Percentiles rank a stretch among this genome's conserved stretches.
Conservation (phyloP, 1,140 invertebrate species). For the Drosophila nikananu region DNA sequence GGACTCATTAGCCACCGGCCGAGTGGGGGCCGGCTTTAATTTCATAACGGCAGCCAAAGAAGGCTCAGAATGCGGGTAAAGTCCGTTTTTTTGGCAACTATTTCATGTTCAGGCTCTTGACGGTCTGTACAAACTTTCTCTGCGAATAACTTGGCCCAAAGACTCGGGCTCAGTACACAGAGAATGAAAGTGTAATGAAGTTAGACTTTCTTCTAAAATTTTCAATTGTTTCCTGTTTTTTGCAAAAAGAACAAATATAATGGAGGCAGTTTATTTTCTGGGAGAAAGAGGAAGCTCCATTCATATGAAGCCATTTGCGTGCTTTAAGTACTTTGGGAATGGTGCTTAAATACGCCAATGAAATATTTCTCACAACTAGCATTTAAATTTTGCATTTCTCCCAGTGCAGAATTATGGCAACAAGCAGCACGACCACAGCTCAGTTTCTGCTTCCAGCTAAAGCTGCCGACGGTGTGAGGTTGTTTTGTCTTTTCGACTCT, state of each 20-base stretch:
- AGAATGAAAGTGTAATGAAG: not conserved
- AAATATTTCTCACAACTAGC: not conserved
- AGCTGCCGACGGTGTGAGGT: conserved; percentile 44
- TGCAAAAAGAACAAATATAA: not conserved
- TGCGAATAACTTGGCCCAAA: conserved; percentile 63
- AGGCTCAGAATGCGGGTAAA: conserved; percentile 47
- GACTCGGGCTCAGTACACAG: conserved; percentile 33
- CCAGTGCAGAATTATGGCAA: conserved; percentile 37
- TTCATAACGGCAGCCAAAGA: conserved; percentile 42
- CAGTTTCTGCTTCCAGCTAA: conserved; percentile 34
- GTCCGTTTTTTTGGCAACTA: conserved; percentile 57
- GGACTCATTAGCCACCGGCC: conserved; percentile 40
- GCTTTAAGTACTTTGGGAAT: not conserved
- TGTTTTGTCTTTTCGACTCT: conserved; percentile 59
- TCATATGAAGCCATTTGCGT: not conserved
- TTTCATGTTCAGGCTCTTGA: conserved; percentile 50
- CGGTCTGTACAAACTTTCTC: conserved; percentile 65
- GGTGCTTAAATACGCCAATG: not conserved
- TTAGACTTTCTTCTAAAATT: not conserved
- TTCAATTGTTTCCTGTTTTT: not conserved
- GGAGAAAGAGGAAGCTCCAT: too few species aligned
- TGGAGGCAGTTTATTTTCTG: not conserved
- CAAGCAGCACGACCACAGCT: conserved; percentile 36
- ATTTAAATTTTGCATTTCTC: conserved; percentile 1
- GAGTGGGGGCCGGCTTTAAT: conserved; percentile 23